A percentile compares a stretch with the other conserved stretches of the same genome.
These are phyloP conservation scores for Ericerus pela DNA, from an alignment of 1,140 invertebrate genomes.

Conservation along the genomic window DNA sequence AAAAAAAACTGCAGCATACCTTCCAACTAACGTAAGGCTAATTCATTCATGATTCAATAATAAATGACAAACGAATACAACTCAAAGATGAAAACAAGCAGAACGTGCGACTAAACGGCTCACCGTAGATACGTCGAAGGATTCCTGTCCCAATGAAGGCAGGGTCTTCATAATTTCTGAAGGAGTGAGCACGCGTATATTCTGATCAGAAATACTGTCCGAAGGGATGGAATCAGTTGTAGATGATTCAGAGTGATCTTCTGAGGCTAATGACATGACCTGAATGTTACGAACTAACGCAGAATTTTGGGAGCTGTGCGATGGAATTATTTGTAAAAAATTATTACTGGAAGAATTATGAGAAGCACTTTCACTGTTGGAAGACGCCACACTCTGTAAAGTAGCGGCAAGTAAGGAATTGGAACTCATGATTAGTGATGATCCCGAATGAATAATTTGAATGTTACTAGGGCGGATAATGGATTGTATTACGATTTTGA, in stretches of 20 bases:
- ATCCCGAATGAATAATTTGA: conserved; percentile 23
- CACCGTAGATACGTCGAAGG: conserved; percentile 46
- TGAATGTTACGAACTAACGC: neutral
- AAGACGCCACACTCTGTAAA: neutral
- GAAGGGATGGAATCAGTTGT: conserved; percentile 28
- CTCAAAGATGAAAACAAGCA: conserved; percentile 1
- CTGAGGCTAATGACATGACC: neutral
- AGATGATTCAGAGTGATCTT: neutral
- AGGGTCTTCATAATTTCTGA: conserved; percentile 75
- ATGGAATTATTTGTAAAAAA: conserved; percentile 17
- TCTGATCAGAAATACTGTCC: conserved; percentile 42
- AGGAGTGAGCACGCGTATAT: conserved; percentile 68
- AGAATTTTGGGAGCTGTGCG: neutral
- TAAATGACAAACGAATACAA: conserved; percentile 16
- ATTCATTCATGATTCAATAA: no score
- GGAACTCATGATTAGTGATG: conserved; percentile 23
- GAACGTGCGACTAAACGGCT: conserved; percentile 20
- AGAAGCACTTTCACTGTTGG: neutral
- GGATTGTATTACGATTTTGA: conserved; percentile 21
- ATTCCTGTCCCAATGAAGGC: conserved; percentile 57
- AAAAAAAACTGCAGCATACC: no score
- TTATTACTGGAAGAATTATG: conserved; percentile 3
- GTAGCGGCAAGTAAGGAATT: conserved; percentile 20
- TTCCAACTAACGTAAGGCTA: neutral
- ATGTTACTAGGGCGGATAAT: conserved; percentile 25